Conservation (phyloP, 2,113 vertebrate genomes). For the Anoura caudifer region DNA sequence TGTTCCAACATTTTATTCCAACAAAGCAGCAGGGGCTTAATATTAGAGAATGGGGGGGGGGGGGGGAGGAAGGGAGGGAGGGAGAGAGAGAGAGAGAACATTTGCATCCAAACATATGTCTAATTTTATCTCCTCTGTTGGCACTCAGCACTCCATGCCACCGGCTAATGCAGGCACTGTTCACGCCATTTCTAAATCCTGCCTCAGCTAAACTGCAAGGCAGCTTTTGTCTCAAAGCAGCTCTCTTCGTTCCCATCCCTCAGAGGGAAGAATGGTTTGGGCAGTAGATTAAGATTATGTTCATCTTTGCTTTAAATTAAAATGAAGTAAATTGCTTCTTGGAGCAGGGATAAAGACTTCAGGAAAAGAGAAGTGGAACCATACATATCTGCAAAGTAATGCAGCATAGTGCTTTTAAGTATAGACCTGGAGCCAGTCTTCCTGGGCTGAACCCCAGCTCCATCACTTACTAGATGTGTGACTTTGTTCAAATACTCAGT, state of each 20-base stretch:
- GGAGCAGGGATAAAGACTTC: neutral
- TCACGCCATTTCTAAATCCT: constrained; percentile 43
- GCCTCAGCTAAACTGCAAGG: constrained; percentile 61
- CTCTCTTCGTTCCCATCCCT: constrained; percentile 31
- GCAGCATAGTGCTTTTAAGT: neutral
- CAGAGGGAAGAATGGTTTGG: neutral
- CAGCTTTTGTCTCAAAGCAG: constrained; percentile 32
- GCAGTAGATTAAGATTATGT: constrained; percentile 32
- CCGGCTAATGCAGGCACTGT: constrained; percentile 54
- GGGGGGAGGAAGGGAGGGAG: neutral
- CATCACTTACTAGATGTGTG: neutral
- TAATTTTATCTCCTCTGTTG: constrained; percentile 54
- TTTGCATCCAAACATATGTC: constrained; percentile 61
- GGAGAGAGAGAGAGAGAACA: neutral
- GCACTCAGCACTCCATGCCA: constrained; percentile 40
- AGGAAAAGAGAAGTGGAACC: neutral
- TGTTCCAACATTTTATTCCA: neutral
- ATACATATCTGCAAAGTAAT: neutral
- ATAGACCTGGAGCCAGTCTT: neutral
- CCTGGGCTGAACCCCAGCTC: neutral
- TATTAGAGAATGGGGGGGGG: neutral
- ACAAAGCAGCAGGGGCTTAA: constrained; percentile 42
- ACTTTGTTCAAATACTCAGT: neutral
- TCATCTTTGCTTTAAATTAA: constrained; percentile 59
- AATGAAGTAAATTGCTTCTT: constrained; percentile 37